Evolutionary conservation across 2,797 vertebrate genomes (phyloP).

Genomic region (Acanthurus lineatus): DNA sequence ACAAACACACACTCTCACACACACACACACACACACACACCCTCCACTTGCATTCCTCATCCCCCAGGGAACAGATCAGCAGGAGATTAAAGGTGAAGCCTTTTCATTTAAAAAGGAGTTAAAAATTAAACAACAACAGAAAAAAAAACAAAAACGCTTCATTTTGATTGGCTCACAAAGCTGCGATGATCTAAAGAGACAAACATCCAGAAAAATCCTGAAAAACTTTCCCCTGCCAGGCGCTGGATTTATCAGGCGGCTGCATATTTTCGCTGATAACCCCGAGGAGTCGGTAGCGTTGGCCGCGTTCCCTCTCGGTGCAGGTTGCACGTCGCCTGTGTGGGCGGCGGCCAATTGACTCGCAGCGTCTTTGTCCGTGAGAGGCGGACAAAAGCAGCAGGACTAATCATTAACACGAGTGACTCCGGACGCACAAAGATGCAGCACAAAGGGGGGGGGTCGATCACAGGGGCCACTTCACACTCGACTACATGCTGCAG

Average conservation of each 20-base stretch:
- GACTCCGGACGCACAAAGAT: conserved; percentile 50
- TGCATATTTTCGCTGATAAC: conserved; percentile 57
- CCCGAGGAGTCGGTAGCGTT: conserved; percentile 2
- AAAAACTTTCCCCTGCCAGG: background rate
- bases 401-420: conserved; percentile 71
- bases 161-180: too few relatives aligned
- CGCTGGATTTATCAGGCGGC: conserved; percentile 37
- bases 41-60: conserved; percentile 60
- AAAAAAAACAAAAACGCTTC: too few relatives aligned
- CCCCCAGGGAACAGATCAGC: conserved; percentile 55
- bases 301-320: conserved; percentile 20
- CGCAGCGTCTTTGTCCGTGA: conserved; percentile 28
- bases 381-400: conserved; percentile 57
- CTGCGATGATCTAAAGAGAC: background rate
- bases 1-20: conserved; percentile 43
- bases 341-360: conserved; percentile 47
- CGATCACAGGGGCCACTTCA: conserved; percentile 44
- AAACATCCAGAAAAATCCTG: conserved; percentile 1
- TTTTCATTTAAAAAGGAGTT: conserved; percentile 73
- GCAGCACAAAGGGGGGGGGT: conserved; percentile 41
- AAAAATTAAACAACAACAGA: conserved; percentile 71
- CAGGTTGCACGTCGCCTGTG: conserved; percentile 12
- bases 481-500: conserved; percentile 23
- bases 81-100: conserved; percentile 74
- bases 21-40: conserved; percentile 35